These are phyloP conservation scores for Synanthedon vespiformis DNA, from an alignment of 2,888 invertebrate species.

Conservation along the genomic window DNA sequence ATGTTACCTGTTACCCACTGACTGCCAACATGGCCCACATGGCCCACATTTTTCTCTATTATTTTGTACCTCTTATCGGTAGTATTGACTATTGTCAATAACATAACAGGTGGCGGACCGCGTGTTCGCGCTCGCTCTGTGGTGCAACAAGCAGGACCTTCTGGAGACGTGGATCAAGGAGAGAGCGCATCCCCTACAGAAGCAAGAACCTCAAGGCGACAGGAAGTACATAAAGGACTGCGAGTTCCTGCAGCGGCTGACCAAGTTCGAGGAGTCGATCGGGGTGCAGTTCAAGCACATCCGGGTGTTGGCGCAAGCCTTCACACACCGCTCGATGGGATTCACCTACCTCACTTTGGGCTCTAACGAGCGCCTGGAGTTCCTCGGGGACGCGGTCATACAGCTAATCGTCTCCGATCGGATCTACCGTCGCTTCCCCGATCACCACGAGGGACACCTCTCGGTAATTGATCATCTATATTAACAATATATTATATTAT, in stretches of 20 bases:
- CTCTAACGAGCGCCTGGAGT: slow-evolving; percentile 97
- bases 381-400: slow-evolving; percentile 96
- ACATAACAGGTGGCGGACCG: slow-evolving; percentile 79
- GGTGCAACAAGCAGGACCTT: slow-evolving; percentile 75
- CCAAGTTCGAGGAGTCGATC: slow-evolving; percentile 88
- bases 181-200: slow-evolving; percentile 92
- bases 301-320: slow-evolving; percentile 91
- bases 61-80: too few species aligned
- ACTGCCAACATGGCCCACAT: too few species aligned
- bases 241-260: slow-evolving; percentile 86
- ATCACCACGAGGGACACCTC: slow-evolving; percentile 98
- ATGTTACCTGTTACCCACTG: too few species aligned
- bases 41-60: too few species aligned
- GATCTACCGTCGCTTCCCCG: slow-evolving; percentile 97
- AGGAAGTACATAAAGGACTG: slow-evolving; percentile 91
- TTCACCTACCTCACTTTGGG: slow-evolving; percentile 96
- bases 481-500: too few species aligned
- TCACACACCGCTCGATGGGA: slow-evolving; percentile 96
- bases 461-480: slow-evolving; percentile 74
- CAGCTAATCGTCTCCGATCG: slow-evolving; percentile 97
- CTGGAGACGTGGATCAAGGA: slow-evolving; percentile 87
- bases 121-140: slow-evolving; percentile 85
- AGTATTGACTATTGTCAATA: too few species aligned
- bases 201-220: slow-evolving; percentile 95
- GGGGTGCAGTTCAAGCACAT: slow-evolving; percentile 93